These are phyloP conservation scores for Yponomeuta cagnagella DNA, from an alignment of 2,888 invertebrate genomes.

Conservation along the genomic window DNA sequence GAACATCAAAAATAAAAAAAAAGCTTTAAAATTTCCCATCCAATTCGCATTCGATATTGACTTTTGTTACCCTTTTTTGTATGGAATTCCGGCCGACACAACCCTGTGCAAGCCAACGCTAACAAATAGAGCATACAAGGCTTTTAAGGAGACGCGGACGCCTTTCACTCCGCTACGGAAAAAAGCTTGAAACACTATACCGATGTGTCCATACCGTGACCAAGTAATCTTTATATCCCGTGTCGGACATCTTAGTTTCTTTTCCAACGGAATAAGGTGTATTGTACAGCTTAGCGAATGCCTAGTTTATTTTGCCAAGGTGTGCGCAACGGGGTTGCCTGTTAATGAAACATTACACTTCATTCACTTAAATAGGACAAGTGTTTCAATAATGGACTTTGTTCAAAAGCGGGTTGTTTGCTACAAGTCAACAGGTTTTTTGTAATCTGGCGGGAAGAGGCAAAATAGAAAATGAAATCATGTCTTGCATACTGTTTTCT, in stretches of 20 bases:
- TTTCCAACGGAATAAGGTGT: constrained; percentile 2
- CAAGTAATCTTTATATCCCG: neutral
- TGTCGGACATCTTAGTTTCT: neutral
- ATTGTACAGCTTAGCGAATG: neutral
- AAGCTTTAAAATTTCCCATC: constrained; percentile 10
- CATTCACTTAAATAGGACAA: constrained; percentile 56
- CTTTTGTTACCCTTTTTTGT: constrained; percentile 4
- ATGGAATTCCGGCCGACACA: constrained; percentile 18
- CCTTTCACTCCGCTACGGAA: constrained; percentile 57
- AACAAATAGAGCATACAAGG: constrained; percentile 62
- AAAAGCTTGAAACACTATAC: constrained; percentile 63
- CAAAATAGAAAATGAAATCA: neutral
- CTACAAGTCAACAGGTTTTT: constrained; percentile 6
- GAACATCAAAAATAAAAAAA: neutral
- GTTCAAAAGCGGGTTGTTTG: constrained; percentile 14
- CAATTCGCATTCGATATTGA: constrained; percentile 12
- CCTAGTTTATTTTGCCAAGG: neutral
- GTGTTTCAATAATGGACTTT: constrained; percentile 36
- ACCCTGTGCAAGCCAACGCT: constrained; percentile 45
- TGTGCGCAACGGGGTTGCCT: constrained; percentile 22
- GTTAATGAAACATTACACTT: constrained; percentile 64
- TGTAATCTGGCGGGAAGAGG: neutral
- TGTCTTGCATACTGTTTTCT: neutral
- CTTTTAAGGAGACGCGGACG: constrained; percentile 63
- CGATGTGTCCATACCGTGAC: constrained; percentile 39